Evolutionary conservation across 2,113 vertebrate species (phyloP).

Genomic region (Mionectes macconnelli): DNA sequence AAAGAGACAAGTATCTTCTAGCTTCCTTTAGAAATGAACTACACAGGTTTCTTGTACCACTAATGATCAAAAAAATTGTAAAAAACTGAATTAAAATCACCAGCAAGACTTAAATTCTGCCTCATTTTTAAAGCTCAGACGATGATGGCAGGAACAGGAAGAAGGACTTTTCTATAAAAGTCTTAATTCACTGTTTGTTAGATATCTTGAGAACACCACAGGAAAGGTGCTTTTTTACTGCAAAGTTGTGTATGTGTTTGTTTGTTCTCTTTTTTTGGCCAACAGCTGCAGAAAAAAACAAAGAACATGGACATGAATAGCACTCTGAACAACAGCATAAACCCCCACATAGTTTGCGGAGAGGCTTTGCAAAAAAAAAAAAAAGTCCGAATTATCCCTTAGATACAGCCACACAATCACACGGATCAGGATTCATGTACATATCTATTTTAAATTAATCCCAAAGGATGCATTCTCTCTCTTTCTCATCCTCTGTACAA

Average conservation of each 20-base stretch:
- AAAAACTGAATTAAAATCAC: neutral
- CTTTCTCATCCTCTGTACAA: neutral
- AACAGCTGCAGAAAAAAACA: neutral
- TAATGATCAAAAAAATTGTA: fast-evolving
- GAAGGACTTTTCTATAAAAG: neutral
- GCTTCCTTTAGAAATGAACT: neutral
- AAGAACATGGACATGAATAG: neutral
- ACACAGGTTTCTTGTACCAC: neutral
- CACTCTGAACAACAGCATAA: neutral
- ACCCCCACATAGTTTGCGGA: neutral
- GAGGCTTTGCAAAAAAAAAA: no score
- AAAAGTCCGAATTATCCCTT: neutral
- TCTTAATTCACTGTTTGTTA: neutral
- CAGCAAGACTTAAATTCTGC: neutral
- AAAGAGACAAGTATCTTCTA: neutral
- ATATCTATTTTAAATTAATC: slow-evolving; percentile 13
- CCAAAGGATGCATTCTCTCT: neutral
- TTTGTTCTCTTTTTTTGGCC: neutral
- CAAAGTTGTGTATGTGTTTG: neutral
- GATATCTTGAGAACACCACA: neutral
- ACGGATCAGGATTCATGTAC: neutral
- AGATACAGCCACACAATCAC: neutral
- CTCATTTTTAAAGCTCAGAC: neutral
- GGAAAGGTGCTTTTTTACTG: neutral
- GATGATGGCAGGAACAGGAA: neutral